Evolutionary conservation across 2,888 invertebrate genomes (phyloP).

Genomic region (Eumerus sabulonum): DNA sequence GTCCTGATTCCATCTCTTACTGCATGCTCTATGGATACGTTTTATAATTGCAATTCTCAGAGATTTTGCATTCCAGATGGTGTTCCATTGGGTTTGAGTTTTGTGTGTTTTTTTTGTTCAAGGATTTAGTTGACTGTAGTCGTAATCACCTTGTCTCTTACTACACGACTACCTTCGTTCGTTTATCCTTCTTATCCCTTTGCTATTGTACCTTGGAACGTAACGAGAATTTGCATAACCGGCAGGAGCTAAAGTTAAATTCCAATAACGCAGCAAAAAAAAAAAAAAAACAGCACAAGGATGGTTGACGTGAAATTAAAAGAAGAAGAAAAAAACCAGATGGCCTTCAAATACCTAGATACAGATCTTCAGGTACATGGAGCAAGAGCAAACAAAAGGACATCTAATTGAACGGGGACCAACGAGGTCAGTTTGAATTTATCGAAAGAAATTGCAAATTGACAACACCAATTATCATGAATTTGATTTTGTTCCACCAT

Average conservation of each 20-base stretch:
- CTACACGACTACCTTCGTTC: too few species aligned
- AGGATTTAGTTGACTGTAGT: conserved; percentile 45
- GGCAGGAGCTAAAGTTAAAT: conserved; percentile 41
- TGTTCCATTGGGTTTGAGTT: conserved; percentile 16
- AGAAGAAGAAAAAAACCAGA: conserved; percentile 29
- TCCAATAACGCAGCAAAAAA: conserved; percentile 19
- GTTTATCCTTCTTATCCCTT: too few species aligned
- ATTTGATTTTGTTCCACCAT: conserved; percentile 40
- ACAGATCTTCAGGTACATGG: conserved; percentile 25
- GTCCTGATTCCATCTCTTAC: conserved; percentile 4
- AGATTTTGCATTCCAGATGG: conserved; percentile 54
- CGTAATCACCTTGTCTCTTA: conserved; percentile 17
- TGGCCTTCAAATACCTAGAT: conserved; percentile 58
- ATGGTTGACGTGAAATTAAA: conserved; percentile 44
- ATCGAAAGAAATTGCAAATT: conserved; percentile 68
- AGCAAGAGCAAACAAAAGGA: conserved; percentile 41
- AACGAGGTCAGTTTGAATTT: conserved; percentile 66
- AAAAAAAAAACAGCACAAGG: conserved; percentile 2
- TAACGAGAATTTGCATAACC: conserved; percentile 59
- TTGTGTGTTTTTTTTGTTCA: conserved; percentile 17
- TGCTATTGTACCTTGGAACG: too few species aligned
- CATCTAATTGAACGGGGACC: conserved; percentile 67
- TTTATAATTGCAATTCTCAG: conserved; percentile 64
- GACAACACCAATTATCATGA: conserved; percentile 69
- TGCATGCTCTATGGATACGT: background rate